Percentiles rank a stretch among this genome's conserved stretches.
Evolutionary conservation across 2,113 vertebrate genomes (phyloP).

Genomic region (Craseonycteris thonglongyai): DNA sequence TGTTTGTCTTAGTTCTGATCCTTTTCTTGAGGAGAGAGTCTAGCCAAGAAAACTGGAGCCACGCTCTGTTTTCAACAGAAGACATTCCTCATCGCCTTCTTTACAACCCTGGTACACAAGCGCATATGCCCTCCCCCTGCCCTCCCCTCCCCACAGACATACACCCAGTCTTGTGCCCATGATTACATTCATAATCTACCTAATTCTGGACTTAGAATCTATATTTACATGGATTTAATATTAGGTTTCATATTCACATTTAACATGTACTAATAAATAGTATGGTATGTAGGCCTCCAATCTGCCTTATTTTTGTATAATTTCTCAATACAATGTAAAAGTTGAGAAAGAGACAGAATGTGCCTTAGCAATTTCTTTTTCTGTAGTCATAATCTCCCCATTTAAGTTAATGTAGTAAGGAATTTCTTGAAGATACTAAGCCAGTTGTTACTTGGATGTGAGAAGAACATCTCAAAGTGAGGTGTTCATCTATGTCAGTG

Average conservation of each 20-base stretch:
- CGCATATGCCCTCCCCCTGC: no score
- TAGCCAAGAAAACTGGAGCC: not conserved
- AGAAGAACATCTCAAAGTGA: not conserved
- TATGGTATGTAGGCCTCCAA: not conserved
- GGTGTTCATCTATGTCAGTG: not conserved
- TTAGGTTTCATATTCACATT: not conserved
- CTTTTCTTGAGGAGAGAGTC: not conserved
- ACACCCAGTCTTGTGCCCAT: fast-evolving
- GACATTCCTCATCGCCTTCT: fast-evolving
- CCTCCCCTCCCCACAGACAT: no score
- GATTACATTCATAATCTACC: fast-evolving
- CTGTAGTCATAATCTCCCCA: not conserved
- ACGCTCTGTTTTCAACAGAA: not conserved
- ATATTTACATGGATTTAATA: not conserved
- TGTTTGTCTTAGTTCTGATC: not conserved
- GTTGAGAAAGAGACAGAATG: not conserved
- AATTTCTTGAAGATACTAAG: not conserved
- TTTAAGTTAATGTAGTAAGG: not conserved
- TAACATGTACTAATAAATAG: not conserved
- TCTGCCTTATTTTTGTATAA: not conserved
- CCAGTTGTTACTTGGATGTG: not conserved
- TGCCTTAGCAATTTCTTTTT: not conserved
- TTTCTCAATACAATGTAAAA: not conserved
- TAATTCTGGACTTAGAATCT: not conserved
- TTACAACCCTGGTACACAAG: no score